Base-by-base conservation (phyloP, 2,113 vertebrate species). In the Myocastor coypus region DNA sequence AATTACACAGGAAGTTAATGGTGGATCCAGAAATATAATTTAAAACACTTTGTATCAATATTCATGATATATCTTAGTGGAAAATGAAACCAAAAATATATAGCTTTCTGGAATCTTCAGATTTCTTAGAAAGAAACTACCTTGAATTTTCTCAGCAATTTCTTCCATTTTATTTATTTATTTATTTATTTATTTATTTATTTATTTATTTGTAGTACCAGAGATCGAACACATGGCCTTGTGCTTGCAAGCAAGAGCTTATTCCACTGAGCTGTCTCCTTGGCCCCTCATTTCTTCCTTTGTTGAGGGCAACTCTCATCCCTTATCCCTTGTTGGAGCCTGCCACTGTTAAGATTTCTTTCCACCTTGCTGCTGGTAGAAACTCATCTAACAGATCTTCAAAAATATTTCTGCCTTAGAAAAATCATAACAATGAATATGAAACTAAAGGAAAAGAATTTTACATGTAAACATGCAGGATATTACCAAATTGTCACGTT, bases 1-100 rank as follows among this genome's bases (percentile, higher is more conserved):
- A 84, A 88, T 87, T 94, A 71, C n/a, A 84, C 1, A 61, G 30
- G 4, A 82, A 69, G 30, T 88, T 88, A 77, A 83, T 13, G 46
- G 77, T 69, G 42, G 14, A 64, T 75, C 4, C 46, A 82, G 50
- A 95, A 75, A 55, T 88, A 34, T 32, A 87, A 91, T 22, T 57
- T 3, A 77, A 94, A 87, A 69, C 85, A 5, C 10, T 57, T 28
- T 2, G 11, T 4, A n/a, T n/a, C n/a, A n/a, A 78, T 80, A 87
- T 59, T 89, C 32, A 87, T 92, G 40, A 7, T 2, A 84, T 81
- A 81, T 3, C 7, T 37, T 1, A 11, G 66, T 83, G 7, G 2
- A 28, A 26, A n/a, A n/a, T n/a, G n/a, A n/a, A n/a, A n/a, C n/a
- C n/a, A n/a, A 61, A 83, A 66, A 89, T 32, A 64, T 52, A 52